Evolutionary conservation across 2,888 invertebrate species (phyloP).

Genomic region (Cepaea hortensis): DNA sequence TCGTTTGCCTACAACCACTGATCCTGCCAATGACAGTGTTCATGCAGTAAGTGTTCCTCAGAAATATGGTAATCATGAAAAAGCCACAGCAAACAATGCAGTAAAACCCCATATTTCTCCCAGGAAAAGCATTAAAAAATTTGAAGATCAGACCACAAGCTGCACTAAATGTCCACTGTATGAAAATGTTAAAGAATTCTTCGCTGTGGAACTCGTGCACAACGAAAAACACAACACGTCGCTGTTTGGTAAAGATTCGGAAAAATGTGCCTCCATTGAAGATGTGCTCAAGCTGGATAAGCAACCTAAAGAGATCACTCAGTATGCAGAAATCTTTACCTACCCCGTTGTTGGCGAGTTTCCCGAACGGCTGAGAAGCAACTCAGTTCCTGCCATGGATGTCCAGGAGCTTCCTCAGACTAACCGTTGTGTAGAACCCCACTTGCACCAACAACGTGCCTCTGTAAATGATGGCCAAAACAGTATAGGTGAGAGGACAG

Average conservation of each 20-base stretch:
- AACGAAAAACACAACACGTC: constrained; percentile 3
- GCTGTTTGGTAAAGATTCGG: not conserved
- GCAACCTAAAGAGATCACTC: not conserved
- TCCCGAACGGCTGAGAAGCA: not conserved
- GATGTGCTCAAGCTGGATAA: not conserved
- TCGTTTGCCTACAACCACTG: not conserved
- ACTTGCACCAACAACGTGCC: constrained; percentile 23
- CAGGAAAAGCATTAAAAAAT: constrained; percentile 27
- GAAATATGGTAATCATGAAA: not conserved
- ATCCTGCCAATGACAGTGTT: not conserved
- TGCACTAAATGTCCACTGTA: constrained; percentile 10
- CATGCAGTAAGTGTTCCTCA: not conserved
- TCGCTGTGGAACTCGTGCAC: not conserved
- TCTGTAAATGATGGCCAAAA: constrained; percentile 10
- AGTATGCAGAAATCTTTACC: constrained; percentile 34
- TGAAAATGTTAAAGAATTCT: constrained; percentile 33
- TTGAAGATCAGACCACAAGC: constrained; percentile 4
- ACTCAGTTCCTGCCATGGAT: constrained; percentile 19
- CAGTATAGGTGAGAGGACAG: constrained; percentile 8
- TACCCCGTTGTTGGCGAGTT: constrained; percentile 39
- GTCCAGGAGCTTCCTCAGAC: constrained; percentile 4
- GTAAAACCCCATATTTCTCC: constrained; percentile 29
- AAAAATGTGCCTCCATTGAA: not conserved
- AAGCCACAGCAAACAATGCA: not conserved
- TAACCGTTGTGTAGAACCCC: not conserved